Conservation (phyloP, 35 echinoderm and acorn worm genomes). For the Hemicentrotus pulcherrimus region DNA sequence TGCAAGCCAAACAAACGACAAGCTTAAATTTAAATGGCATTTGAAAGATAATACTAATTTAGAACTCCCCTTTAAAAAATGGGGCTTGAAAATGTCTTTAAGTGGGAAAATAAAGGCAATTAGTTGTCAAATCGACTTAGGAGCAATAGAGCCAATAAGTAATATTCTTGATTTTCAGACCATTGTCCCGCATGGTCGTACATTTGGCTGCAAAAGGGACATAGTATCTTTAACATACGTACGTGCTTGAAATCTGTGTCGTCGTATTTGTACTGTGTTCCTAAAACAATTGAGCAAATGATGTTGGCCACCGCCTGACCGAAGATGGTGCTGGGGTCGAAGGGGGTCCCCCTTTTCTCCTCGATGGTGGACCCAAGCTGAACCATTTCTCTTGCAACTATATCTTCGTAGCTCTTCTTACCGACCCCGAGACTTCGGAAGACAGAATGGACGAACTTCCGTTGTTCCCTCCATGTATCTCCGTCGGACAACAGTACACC, state of each 20-base stretch:
- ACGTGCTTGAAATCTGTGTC: constrained; percentile 58
- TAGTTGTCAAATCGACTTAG: too few relatives aligned
- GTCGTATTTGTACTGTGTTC: constrained; percentile 58
- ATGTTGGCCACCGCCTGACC: constrained; percentile 63
- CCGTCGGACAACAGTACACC: background rate
- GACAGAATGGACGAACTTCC: constrained; percentile 27
- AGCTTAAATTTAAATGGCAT: too few relatives aligned
- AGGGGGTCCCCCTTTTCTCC: background rate
- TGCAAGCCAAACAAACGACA: too few relatives aligned
- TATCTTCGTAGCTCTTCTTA: constrained; percentile 67
- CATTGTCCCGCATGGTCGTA: too few relatives aligned
- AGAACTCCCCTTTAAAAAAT: too few relatives aligned
- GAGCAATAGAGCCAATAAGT: too few relatives aligned
- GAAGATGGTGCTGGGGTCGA: constrained; percentile 51
- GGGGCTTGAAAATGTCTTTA: too few relatives aligned
- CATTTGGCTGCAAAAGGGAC: too few relatives aligned
- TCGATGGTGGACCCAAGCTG: background rate
- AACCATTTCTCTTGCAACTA: constrained; percentile 60
- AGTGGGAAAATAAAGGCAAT: too few relatives aligned
- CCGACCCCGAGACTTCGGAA: constrained; percentile 49
- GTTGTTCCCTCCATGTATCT: background rate
- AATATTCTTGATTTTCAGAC: too few relatives aligned
- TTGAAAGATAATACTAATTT: too few relatives aligned
- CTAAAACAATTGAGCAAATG: constrained; percentile 65
- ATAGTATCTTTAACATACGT: background rate